phyloP scores from a whole-genome alignment of 1,140 invertebrate species.

The Antheraea pernyi region DNA sequence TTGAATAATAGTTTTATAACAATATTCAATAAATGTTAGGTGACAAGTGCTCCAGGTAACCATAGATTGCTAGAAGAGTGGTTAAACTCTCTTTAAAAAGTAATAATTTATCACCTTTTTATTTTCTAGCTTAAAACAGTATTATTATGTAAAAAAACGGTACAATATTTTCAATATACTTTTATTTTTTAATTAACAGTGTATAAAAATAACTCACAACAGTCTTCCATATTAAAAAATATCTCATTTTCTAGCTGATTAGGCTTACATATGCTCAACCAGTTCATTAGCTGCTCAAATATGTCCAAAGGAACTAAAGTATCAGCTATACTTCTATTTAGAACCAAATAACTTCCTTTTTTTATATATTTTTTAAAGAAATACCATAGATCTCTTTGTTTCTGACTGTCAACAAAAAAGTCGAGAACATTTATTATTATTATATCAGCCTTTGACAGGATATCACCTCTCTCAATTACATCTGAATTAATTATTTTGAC shows the following conservation, averaged over 20 bases:
- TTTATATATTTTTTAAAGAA: conserved; percentile 80
- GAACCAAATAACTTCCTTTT: conserved; percentile 80
- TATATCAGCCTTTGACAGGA: conserved; percentile 80
- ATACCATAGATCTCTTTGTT: conserved; percentile 81
- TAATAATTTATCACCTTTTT: too few species aligned
- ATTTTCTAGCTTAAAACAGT: too few species aligned
- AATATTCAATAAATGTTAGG: too few species aligned
- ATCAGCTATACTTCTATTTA: conserved; percentile 79
- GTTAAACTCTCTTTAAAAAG: too few species aligned
- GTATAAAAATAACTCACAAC: conserved; percentile 68
- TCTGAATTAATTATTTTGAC: conserved; percentile 81
- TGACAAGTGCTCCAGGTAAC: too few species aligned
- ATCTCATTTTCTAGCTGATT: conserved; percentile 70
- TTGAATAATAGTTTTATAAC: too few species aligned
- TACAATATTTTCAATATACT: neutral
- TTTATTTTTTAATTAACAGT: conserved; percentile 50
- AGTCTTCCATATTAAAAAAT: conserved; percentile 66
- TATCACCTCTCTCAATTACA: conserved; percentile 78
- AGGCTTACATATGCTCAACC: conserved; percentile 73
- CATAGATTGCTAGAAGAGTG: too few species aligned
- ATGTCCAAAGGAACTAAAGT: conserved; percentile 77
- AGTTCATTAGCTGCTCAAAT: conserved; percentile 74
- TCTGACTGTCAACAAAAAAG: conserved; percentile 80
- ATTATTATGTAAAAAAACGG: too few species aligned
- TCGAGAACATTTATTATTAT: conserved; percentile 85